Evolutionary conservation across 30 jellyfish, hydroid and myxozoan species (phyloP), one percentile per base, ranked within the genome.

Genomic region (Sanderia malayensis): DNA sequence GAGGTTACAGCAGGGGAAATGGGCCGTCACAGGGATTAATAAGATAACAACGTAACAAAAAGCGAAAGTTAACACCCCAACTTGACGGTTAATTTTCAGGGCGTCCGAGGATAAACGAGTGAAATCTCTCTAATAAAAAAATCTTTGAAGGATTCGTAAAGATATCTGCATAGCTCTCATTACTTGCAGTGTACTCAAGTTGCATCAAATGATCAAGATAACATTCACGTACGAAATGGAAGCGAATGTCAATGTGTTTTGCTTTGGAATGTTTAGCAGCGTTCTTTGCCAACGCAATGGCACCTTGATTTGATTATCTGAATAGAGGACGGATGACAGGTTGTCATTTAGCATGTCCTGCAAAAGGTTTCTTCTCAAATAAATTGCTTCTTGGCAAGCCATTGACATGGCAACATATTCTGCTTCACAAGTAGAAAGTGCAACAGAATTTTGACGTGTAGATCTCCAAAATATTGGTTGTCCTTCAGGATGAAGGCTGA

Each of bases 221-320:
- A 58, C 76, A 58, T 31, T 73, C 77, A 55, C 80, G 77, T 2
- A 73, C 59, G 22, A 55, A 73, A 23, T 73, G 86, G 22, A 21
- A 73, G 1, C 77, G 47, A 53, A 73, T 73, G 67, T 73, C 86
- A 2, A 73, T 73, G 59, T 53, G 86, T 37, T 73, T 73, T 10
- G 86, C 55, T 0, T 57, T 73, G 2, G 81, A 0, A 28, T 73
- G 86, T 44, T 52, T 57, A 1, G 31, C 70, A 2, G 77, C 65
- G 24, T 52, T 57, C 45, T 57, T 57, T 37, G 57, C 47, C 13
- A 73, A 31, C 31, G 86, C 76, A 15, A 73, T 11, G 9, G 86
- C 77, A 7, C 86, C 86, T 31, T 73, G 86, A 57, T 73, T 73
- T n/a, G n/a, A 29, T 55, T 67, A n/a, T n/a, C n/a, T n/a, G n/a